Evolutionary conservation across 2,888 invertebrate species (phyloP).

Genomic region (Erebia epiphron): DNA sequence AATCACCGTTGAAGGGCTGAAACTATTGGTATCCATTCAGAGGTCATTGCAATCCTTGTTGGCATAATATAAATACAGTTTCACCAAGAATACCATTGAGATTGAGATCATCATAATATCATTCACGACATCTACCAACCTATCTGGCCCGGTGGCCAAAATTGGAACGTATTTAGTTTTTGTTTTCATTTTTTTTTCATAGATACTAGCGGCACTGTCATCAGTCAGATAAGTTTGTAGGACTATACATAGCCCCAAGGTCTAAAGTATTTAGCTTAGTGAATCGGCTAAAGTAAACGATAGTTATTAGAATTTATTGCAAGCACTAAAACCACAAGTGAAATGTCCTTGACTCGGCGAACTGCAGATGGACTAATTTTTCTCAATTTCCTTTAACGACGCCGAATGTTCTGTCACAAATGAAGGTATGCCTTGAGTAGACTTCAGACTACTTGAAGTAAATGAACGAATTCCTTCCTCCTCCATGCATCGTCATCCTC

Average conservation of each 20-base stretch:
- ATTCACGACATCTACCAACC: too few relatives aligned
- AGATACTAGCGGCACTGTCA: not conserved
- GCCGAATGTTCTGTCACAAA: not conserved
- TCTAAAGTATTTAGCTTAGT: slow-evolving; percentile 13
- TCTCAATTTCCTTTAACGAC: slow-evolving; percentile 16
- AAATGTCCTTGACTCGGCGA: slow-evolving; percentile 51
- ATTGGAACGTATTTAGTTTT: too few relatives aligned
- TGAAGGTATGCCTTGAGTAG: not conserved
- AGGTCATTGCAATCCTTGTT: too few relatives aligned
- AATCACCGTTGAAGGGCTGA: too few relatives aligned
- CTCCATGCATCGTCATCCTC: too few relatives aligned
- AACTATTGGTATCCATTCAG: too few relatives aligned
- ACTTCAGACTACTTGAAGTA: not conserved
- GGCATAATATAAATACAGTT: too few relatives aligned
- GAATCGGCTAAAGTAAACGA: slow-evolving; percentile 4
- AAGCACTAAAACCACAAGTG: slow-evolving; percentile 47
- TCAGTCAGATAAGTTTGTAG: not conserved
- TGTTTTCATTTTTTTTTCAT: too few relatives aligned
- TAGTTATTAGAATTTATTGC: slow-evolving; percentile 58
- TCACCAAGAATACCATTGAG: too few relatives aligned
- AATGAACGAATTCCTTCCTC: not conserved
- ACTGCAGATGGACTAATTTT: slow-evolving; percentile 14
- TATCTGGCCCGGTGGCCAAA: too few relatives aligned
- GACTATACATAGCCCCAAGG: not conserved
- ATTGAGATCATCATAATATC: too few relatives aligned